Evolutionary conservation across 2,888 invertebrate genomes (phyloP).

Genomic region (Julus scanicus): DNA sequence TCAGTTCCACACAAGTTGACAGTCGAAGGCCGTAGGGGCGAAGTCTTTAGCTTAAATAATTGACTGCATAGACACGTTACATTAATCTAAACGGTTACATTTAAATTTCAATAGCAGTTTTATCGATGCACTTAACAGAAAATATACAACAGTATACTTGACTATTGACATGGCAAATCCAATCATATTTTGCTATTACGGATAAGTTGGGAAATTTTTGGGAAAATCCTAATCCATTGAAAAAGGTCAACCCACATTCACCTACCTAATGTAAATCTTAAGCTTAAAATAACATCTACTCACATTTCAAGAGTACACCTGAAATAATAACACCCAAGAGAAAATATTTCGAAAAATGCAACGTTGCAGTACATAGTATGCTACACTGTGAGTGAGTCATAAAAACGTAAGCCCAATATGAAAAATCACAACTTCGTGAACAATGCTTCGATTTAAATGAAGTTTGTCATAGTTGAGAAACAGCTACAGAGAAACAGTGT

Average conservation of each 20-base stretch:
- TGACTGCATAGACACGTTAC: background rate
- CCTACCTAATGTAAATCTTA: background rate
- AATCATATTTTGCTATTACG: background rate
- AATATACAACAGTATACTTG: too few relatives aligned
- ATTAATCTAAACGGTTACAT: background rate
- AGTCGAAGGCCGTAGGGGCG: background rate
- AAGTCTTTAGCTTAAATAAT: background rate
- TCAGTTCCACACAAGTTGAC: background rate
- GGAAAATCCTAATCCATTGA: background rate
- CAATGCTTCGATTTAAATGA: too few relatives aligned
- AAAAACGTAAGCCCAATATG: too few relatives aligned
- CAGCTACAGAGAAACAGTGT: too few relatives aligned
- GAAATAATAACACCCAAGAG: background rate
- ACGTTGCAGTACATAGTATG: too few relatives aligned
- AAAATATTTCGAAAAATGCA: background rate
- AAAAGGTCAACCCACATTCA: background rate
- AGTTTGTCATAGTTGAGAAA: too few relatives aligned
- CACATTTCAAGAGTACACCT: slow-evolving; percentile 6
- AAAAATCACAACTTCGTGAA: too few relatives aligned
- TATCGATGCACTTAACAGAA: background rate
- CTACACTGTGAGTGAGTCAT: too few relatives aligned
- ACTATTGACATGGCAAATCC: background rate
- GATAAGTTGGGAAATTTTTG: background rate
- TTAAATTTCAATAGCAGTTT: background rate
- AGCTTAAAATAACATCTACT: slow-evolving; percentile 1